Base-by-base conservation (phyloP, 2,113 vertebrate species). In the Nothoprocta pentlandii region DNA sequence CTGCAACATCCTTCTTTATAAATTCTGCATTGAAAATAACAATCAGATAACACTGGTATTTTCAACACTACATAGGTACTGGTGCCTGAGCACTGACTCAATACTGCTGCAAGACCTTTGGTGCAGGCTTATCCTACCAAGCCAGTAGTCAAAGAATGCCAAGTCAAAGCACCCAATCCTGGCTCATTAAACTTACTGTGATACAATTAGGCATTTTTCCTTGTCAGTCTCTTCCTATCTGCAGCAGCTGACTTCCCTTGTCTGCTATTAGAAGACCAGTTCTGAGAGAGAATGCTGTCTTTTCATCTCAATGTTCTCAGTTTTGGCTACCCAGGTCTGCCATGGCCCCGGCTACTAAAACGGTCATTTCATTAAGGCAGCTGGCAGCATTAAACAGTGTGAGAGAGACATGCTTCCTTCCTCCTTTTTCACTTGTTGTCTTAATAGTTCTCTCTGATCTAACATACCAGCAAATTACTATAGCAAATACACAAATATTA, bases 11-110 rank as follows among this genome's bases (percentile, higher is more conserved):
- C 77, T 44, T 26, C 62, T 75, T n/a, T 32, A 59, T 22, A 34
- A 71, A 73, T n/a, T 36, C 63, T 66, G 53, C 36, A 22, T 21
- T 39, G 16, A 17, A 66, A 87, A 39, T 2, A 63, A 19, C n/a
- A 20, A 6, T 6, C 49, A 74, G 44, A 20, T 12, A 61, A 30
- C 0, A 46, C 0, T 5, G 36, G 2, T n/a, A 28, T 51, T 80
- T 76, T 77, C n/a, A 82, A 56, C 41, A 17, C 30, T 36, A 87
- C 16, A 62, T 16, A 63, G 61, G 34, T n/a, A 19, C 36, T 54
- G 25, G 53, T 23, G 8, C 23, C 56, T 21, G 23, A 30, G 78
- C 87, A 9, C 44, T 62, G 59, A 62, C 46, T 47, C 74, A 58
- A 12, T 8, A 36, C 23, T 16, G 21, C 2, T 21, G n/a, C 20